Evolutionary conservation across 2,797 vertebrate species (phyloP), one percentile per base, ranked within the genome.

Genomic region (Eptatretus atami): DNA sequence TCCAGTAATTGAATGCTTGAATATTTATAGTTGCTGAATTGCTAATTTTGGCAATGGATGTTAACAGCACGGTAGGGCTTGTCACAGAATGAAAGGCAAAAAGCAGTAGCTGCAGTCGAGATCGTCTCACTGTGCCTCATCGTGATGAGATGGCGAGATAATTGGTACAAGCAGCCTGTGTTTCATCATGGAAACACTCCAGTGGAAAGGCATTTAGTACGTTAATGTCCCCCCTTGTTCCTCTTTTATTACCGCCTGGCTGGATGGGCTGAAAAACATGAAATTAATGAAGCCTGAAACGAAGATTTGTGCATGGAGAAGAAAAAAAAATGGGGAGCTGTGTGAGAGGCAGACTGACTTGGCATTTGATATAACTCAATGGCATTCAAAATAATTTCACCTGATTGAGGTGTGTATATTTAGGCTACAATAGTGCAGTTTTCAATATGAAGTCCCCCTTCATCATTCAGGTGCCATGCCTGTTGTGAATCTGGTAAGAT

Each of bases 111-210:
- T n/a, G 25, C n/a, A 25, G 57, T 61, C 10, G n/a, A n/a, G 57
- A 25, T 61, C n/a, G 57, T 61, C n/a, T 61, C 57, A 61, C 57
- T n/a, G 57, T 25, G n/a, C n/a, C 57, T 61, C 57, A 25, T n/a
- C n/a, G 57, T 61, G 57, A 61, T 61, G 57, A 61, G 57, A 61
- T 61, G 57, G 57, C 57, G 57, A 61, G 57, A 61, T 61, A 61
- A 61, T 61, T 61, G 57, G 57, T 61, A 61, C 57, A 25, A 25
- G 57, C 57, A 25, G 57, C 57, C n/a, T 61, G 57, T 25, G 57
- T 61, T 61, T 25, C 57, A 61, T 61, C 57, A 61, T 25, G 57
- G 57, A n/a, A 61, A 61, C 57, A 61, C 57, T 61, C 57, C 57
- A 61, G 57, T 61, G 57, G 57, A 61, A 61, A 61, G 57, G 57